Evolutionary conservation across 2,888 invertebrate species (phyloP).

Genomic region (Dexiosoma caninum): DNA sequence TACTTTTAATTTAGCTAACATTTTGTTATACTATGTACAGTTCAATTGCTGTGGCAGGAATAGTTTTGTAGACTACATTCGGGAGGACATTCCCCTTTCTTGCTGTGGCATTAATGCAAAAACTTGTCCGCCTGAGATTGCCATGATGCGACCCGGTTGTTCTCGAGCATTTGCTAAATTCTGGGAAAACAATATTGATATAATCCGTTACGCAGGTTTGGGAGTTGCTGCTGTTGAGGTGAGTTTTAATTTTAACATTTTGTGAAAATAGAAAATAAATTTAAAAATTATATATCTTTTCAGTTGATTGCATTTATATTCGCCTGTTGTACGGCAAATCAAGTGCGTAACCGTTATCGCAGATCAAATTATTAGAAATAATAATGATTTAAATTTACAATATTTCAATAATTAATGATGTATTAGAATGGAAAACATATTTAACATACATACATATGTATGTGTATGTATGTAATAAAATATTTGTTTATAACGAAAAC

Average conservation of each 20-base stretch:
- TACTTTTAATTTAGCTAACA: neutral
- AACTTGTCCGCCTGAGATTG: conserved; percentile 65
- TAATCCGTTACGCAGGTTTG: conserved; percentile 83
- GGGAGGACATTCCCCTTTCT: conserved; percentile 67
- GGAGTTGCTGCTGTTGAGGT: conserved; percentile 86
- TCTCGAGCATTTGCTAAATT: conserved; percentile 75
- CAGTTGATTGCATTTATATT: conserved; percentile 88
- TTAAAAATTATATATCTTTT: conserved; percentile 2
- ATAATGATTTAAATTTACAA: neutral
- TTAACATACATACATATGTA: too few relatives aligned
- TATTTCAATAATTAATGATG: neutral
- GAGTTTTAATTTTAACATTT: conserved; percentile 57
- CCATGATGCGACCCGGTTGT: conserved; percentile 69
- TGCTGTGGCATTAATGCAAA: conserved; percentile 72
- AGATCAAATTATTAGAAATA: conserved; percentile 81
- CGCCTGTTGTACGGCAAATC: conserved; percentile 91
- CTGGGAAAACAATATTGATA: conserved; percentile 72
- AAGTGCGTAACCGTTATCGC: conserved; percentile 88
- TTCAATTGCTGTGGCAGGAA: conserved; percentile 74
- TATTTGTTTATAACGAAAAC: too few relatives aligned
- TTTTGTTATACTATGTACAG: conserved; percentile 49
- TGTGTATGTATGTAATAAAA: too few relatives aligned
- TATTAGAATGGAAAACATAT: neutral
- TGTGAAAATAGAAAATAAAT: neutral
- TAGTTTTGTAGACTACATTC: conserved; percentile 68